These are phyloP conservation scores for Oncorhynchus tshawytscha DNA, from an alignment of 2,113 vertebrate genomes.

Conservation along the genomic window DNA sequence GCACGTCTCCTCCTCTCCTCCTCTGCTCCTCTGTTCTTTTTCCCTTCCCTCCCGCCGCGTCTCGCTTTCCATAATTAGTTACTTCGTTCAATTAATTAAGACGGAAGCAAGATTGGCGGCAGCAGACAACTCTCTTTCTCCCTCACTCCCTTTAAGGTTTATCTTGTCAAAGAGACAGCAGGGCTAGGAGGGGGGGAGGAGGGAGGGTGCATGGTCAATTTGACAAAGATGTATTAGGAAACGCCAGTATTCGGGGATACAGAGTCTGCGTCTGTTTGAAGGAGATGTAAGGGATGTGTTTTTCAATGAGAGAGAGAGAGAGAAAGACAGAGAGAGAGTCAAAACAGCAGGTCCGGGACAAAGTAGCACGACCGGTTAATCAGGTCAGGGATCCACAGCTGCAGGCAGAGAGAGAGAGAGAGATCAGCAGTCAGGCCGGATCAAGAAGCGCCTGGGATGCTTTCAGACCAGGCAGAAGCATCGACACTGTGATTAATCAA, in stretches of 20 bases:
- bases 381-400: no score
- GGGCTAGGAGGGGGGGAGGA: background rate
- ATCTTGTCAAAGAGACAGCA: slow-evolving; percentile 40
- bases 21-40: background rate
- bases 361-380: no score
- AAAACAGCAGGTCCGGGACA: background rate
- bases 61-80: slow-evolving; percentile 53
- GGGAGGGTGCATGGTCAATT: background rate
- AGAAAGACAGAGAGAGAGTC: background rate
- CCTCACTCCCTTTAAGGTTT: slow-evolving; percentile 37
- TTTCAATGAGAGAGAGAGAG: background rate
- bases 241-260: background rate
- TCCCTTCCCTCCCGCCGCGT: slow-evolving; percentile 5
- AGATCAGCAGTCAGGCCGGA: no score
- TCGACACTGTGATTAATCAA: background rate
- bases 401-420: no score
- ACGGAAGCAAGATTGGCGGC: slow-evolving; percentile 33
- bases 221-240: background rate
- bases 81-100: slow-evolving; percentile 57
- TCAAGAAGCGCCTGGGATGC: no score
- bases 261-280: background rate
- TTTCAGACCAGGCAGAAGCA: background rate
- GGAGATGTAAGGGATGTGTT: background rate
- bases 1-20: slow-evolving; percentile 6
- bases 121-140: slow-evolving; percentile 3